Conservation (phyloP, 2,888 invertebrate genomes). For the Philonicus albiceps region DNA sequence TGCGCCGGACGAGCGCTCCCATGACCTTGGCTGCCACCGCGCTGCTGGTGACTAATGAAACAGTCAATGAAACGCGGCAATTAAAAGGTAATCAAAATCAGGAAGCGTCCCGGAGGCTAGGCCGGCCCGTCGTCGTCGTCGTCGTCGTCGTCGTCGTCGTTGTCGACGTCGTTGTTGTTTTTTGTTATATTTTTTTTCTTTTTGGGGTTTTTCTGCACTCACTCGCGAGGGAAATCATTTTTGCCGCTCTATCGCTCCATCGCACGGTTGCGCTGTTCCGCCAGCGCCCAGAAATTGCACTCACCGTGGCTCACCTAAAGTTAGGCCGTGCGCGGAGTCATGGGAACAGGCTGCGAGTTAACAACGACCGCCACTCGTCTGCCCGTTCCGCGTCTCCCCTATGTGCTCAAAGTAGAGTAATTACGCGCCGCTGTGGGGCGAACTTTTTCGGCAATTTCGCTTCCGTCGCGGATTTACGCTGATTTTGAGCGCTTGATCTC, state of each 20-base stretch:
- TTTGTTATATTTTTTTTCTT: too few relatives aligned
- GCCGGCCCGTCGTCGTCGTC: not conserved
- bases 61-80: conserved; percentile 19
- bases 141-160: not conserved
- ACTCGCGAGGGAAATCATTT: not conserved
- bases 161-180: not conserved
- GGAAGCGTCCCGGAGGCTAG: conserved; percentile 31
- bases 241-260: not conserved
- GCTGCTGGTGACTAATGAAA: conserved; percentile 25
- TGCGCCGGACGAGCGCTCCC: conserved; percentile 13
- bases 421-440: not conserved
- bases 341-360: not conserved
- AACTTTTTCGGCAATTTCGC: conserved; percentile 26
- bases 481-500: conserved; percentile 20
- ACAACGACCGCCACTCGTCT: not conserved
- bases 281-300: not conserved
- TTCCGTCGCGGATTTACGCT: conserved; percentile 37
- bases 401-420: not conserved
- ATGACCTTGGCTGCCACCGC: conserved; percentile 3
- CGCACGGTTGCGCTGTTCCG: not conserved
- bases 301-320: not conserved
- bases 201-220: not conserved
- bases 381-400: too few relatives aligned
- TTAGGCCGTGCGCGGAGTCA: not conserved
- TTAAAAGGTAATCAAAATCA: conserved; percentile 42